Evolutionary conservation across 2,797 vertebrate genomes (phyloP), one percentile per base, ranked within the genome.

Genomic region (Artibeus jamaicensis): DNA sequence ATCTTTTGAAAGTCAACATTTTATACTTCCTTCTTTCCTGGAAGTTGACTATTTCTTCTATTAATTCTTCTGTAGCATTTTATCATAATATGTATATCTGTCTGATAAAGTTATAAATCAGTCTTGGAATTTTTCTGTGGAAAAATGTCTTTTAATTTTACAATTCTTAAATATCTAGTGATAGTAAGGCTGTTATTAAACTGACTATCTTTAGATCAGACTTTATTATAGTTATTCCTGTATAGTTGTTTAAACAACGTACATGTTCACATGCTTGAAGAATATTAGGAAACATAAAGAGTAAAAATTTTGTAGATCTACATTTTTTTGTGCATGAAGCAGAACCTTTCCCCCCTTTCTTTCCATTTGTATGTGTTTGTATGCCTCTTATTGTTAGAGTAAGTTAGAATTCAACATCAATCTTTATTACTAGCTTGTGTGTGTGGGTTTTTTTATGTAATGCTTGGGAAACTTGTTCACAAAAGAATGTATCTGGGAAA

Each of bases 141-240:
- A 50, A 93, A 89, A 71, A 57, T 68, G 4, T 50, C 44, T 74
- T 74, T 42, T 4, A 42, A 50, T 74, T 57, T 50, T 44, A 88
- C 88, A 91, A 77, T 74, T 88, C 9, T 91, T 96, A 34, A 82
- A 95, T 90, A 91, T 89, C 22, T 21, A 39, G 3, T 78, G 5
- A 93, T n/a, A 78, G 1, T 86, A 89, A 81, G 24, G 15, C 42
- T 83, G 1, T 78, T 73, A 67, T 57, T 68, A 93, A 93, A 19
- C 39, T 50, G 86, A 73, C 6, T 34, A 85, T 67, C 37, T 88
- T 32, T 87, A 57, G 29, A 89, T 39, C 22, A 19, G 10, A 82
- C 86, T 93, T 77, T 34, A 67, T 67, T 92, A 50, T 5, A 22
- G 2, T 68, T 77, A n/a, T 71, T 90, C 12, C 29, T 32, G 50